Base-by-base conservation (phyloP, 2,113 vertebrate genomes). In the Vireo altiloquus region DNA sequence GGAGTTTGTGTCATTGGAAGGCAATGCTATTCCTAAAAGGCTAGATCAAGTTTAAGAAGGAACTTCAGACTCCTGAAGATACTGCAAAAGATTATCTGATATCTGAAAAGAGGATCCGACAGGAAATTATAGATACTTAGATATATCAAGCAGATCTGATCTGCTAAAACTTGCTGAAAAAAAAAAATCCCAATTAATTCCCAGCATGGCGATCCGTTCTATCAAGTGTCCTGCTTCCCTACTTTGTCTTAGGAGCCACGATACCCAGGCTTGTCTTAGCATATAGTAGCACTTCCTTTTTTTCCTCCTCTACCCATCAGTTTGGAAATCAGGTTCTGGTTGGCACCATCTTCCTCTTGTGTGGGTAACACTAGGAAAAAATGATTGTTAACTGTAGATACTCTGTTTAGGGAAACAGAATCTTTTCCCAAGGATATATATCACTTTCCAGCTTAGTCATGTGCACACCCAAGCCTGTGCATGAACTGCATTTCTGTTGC, bases 401-500 rank as follows among this genome's bases (percentile, higher is more conserved):
- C 75, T 91, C 50, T 91, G 69, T 87, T 96, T 95, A 80, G 92
- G 77, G 82, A 94, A 95, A 80, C 79, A 53, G 65, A 94, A 86
- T 96, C 68, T 85, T 91, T 89, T 96, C 87, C 82, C 39, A 33
- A 93, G 87, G 91, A 90, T 93, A 68, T 77, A 44, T 86, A 88
- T 40, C 53, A 72, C 87, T 96, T 97, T 96, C 91, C 93, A 96
- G 27, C 50, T 96, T 96, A 57, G 39, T 42, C 89, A 93, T 90
- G 77, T 92, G 91, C 86, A 93, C 87, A 96, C 81, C 94, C 95
- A 80, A 95, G 91, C 92, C 93, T 97, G 91, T 95, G 87, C 89
- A 83, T n/a, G 84, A 94, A 49, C 80, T 93, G 90, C 92, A 92
- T 97, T 97, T 97, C 95, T 97, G 66, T 86, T 89, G 74, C 66